Evolutionary conservation across 2,797 vertebrate genomes (phyloP), one percentile per base, ranked within the genome.

Genomic region (Aeoliscus strigatus): DNA sequence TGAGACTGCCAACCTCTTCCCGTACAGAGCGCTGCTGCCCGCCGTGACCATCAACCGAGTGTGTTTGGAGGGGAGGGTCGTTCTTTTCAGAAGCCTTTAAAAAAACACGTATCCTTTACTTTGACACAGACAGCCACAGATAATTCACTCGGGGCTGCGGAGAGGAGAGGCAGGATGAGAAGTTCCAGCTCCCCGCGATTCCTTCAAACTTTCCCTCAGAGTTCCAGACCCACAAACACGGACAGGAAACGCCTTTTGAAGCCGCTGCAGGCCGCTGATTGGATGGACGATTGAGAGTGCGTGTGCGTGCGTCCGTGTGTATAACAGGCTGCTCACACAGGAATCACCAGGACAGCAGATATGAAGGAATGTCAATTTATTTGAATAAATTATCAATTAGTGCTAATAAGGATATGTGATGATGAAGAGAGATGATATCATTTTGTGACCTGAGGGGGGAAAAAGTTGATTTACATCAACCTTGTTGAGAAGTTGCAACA

Each of bases 221-320:
- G 51, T 51, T 50, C 53, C 51, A 49, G 17, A 18, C 57, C 67
- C 55, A 42, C 50, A 49, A 53, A 59, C 41, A 42, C 12, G 49
- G 13, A 26, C 30, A 50, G 66, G 84, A 79, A 64, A 80, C 86
- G 86, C 86, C 81, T 52, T 60, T 53, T 49, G 16, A 60, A 65
- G 56, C 55, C 3, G 18, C 52, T 45, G 16, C 55, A 36, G 30
- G 33, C 45, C 33, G 30, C 77, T 74, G 81, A 87, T 89, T 88
- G 88, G 88, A 27, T 33, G 41, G 1, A 2, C 27, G 51, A 53
- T 39, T 60, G 57, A 45, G 3, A 51, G 45, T 44, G 55, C 64
- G 44, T 27, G 47, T 39, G 57, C 33, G 51, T 35, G 31, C 39
- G 30, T 34, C 21, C 38, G 51, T 9, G 9, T 4, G 4, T 2